Conservation (phyloP, 2,797 vertebrate genomes). For the Micromesistius poutassou region DNA sequence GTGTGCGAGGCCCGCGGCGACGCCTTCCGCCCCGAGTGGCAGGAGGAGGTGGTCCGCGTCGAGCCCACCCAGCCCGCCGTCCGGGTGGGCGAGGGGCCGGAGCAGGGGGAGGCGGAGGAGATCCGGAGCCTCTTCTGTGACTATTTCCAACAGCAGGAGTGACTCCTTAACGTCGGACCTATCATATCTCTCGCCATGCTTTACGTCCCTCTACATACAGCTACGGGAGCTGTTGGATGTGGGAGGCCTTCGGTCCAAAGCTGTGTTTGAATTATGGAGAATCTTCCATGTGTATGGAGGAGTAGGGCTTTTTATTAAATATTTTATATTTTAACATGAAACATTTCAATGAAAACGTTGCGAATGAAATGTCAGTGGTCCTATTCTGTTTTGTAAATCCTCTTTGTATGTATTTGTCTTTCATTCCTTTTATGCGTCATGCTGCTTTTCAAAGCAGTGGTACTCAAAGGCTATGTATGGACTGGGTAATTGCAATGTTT, state of each 20-base stretch:
- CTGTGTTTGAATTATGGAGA: too few relatives aligned
- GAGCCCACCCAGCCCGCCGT: slow-evolving; percentile 67
- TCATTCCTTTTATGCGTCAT: background rate
- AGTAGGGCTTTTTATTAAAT: background rate
- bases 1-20: slow-evolving; percentile 68
- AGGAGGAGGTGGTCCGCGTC: slow-evolving; percentile 56
- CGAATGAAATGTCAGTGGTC: background rate
- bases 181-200: too few relatives aligned
- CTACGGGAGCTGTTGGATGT: background rate
- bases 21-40: slow-evolving; percentile 66
- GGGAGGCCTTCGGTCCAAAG: background rate
- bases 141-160: slow-evolving; percentile 55
- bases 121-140: slow-evolving; percentile 75
- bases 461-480: background rate
- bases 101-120: slow-evolving; percentile 69
- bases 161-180: background rate
- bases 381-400: background rate
- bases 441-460: background rate
- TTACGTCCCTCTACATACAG: too few relatives aligned
- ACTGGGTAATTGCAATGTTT: background rate
- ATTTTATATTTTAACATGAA: background rate
- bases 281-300: background rate
- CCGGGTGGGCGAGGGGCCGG: slow-evolving; percentile 48
- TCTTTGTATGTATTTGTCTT: background rate
- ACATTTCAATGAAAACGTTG: background rate